Conservation (phyloP, 2,113 vertebrate genomes). For the Euleptes europaea region DNA sequence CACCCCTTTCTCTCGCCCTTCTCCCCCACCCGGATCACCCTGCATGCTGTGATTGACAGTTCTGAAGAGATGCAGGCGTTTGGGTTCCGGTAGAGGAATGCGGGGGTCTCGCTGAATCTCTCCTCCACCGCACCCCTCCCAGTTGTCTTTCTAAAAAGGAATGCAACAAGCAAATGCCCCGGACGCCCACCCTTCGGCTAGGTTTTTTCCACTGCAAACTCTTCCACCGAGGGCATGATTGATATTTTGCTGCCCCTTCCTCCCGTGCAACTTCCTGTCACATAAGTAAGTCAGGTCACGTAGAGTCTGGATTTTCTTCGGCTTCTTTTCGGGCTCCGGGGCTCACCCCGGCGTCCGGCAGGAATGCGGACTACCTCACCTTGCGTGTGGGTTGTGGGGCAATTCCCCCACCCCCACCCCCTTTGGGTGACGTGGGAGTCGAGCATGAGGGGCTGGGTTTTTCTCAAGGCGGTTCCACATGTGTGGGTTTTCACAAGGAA, state of each 20-base stretch:
- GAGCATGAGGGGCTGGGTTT: background rate
- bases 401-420: background rate
- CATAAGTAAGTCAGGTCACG: conserved; percentile 86
- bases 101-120: background rate
- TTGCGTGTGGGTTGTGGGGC: conserved; percentile 34
- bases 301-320: conserved; percentile 83
- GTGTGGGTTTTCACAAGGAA: background rate
- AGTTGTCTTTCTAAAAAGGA: background rate
- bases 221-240: conserved; percentile 66
- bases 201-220: conserved; percentile 41
- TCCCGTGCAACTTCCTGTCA: conserved; percentile 78
- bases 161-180: background rate
- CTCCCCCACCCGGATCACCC: background rate
- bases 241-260: conserved; percentile 33
- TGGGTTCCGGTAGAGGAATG: too few relatives aligned
- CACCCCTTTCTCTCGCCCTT: too few relatives aligned
- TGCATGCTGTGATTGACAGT: background rate
- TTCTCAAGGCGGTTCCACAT: background rate
- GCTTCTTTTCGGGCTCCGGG: conserved; percentile 76
- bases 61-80: background rate
- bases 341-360: conserved; percentile 64
- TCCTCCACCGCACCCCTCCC: background rate
- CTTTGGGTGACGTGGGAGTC: background rate
- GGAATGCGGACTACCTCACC: conserved; percentile 45
- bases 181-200: conserved; percentile 12